Conservation (phyloP, 2,888 invertebrate species). For the Athetis lepigone region DNA sequence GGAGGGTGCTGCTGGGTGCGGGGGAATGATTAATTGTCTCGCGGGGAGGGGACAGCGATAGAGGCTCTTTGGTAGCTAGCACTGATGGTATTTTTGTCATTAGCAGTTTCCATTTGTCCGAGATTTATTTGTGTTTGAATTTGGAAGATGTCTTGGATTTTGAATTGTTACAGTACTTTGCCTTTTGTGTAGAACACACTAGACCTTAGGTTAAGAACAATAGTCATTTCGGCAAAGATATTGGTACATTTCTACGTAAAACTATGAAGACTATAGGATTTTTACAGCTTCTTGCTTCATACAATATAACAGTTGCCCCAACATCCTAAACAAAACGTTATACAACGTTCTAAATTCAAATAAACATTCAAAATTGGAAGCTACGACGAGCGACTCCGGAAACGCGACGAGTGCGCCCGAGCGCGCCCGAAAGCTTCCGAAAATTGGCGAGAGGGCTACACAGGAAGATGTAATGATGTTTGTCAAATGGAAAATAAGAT, state of each 20-base stretch:
- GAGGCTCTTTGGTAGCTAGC: slow-evolving; percentile 63
- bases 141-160: slow-evolving; percentile 50
- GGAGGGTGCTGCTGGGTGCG: slow-evolving; percentile 40
- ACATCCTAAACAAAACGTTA: slow-evolving; percentile 45
- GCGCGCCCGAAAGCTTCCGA: slow-evolving; percentile 79
- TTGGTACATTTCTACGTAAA: neutral
- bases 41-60: slow-evolving; percentile 65
- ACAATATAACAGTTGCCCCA: neutral
- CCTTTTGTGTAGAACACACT: slow-evolving; percentile 11
- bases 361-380: slow-evolving; percentile 71
- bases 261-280: too few relatives aligned
- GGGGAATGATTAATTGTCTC: slow-evolving; percentile 81
- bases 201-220: neutral
- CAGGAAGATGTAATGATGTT: slow-evolving; percentile 90
- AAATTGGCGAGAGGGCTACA: slow-evolving; percentile 80
- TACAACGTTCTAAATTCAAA: slow-evolving; percentile 60
- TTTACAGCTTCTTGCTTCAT: neutral
- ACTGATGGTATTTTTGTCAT: slow-evolving; percentile 66
- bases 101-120: slow-evolving; percentile 57
- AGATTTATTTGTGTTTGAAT: slow-evolving; percentile 58
- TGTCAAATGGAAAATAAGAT: slow-evolving; percentile 91
- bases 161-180: slow-evolving; percentile 13
- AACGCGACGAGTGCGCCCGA: slow-evolving; percentile 77
- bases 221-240: neutral
- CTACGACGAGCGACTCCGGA: slow-evolving; percentile 72